A percentile compares a stretch with the other conserved stretches of the same genome.
Conservation (phyloP, 2,797 vertebrate species). For the Sardinella longiceps region DNA sequence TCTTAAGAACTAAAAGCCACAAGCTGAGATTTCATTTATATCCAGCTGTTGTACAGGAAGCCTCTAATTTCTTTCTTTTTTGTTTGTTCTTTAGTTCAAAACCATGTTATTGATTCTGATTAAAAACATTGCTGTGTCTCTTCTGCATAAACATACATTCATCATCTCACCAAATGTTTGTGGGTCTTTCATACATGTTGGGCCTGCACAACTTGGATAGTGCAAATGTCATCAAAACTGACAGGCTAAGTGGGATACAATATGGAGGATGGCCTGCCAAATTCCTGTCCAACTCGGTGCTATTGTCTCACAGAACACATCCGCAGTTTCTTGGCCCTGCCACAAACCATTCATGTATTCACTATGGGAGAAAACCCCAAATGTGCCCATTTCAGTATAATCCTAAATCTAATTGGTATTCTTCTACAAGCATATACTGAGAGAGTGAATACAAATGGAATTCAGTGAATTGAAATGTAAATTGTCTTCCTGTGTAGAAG, state of each 20-base stretch:
- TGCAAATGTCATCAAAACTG: not conserved
- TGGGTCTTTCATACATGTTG: not conserved
- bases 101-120: not conserved
- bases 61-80: not conserved
- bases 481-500: not conserved
- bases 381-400: not conserved
- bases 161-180: not conserved
- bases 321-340: not conserved
- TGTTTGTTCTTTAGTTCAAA: not conserved
- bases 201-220: not conserved
- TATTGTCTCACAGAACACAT: not conserved
- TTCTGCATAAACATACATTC: not conserved
- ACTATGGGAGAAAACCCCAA: not conserved
- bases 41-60: not conserved
- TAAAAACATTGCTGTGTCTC: not conserved
- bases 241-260: not conserved
- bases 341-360: slow-evolving; percentile 8
- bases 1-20: not conserved
- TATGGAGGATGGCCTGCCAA: not conserved
- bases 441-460: slow-evolving; percentile 3
- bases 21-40: not conserved
- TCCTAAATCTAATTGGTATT: not conserved
- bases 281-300: not conserved
- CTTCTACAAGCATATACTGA: not conserved
- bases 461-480: not conserved